Evolutionary conservation across 2,797 vertebrate species (phyloP).

Genomic region (Artibeus lituratus): DNA sequence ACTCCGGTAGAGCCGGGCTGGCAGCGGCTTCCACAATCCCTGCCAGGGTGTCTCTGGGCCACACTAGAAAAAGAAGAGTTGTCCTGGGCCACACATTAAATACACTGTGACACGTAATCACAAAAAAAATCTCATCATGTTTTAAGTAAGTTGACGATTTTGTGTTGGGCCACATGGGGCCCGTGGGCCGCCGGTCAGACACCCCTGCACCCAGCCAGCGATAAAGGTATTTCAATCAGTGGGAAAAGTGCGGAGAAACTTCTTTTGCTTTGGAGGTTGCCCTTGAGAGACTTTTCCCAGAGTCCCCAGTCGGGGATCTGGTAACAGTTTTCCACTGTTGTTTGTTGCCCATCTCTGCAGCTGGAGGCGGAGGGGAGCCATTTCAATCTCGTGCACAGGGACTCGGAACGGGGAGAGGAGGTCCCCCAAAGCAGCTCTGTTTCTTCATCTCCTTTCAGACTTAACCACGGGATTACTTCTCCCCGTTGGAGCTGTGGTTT

Average conservation of each 20-base stretch:
- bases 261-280: neutral
- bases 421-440: neutral
- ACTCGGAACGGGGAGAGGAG: neutral
- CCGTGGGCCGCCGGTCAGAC: too few species aligned
- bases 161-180: too few species aligned
- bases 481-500: neutral
- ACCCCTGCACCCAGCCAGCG: neutral
- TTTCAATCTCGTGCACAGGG: neutral
- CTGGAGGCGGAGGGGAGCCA: neutral
- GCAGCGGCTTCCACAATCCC: neutral
- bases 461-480: neutral
- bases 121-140: too few species aligned
- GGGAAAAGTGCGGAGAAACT: neutral
- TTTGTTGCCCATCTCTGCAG: neutral
- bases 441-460: neutral
- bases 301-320: neutral
- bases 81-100: too few species aligned
- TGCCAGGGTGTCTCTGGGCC: too few species aligned
- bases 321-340: neutral
- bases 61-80: too few species aligned
- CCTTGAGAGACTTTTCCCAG: neutral
- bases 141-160: too few species aligned
- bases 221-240: neutral
- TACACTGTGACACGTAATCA: too few species aligned
- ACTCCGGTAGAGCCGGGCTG: neutral